Conservation (phyloP, 2,888 invertebrate species). For the Drosophila macrospina region DNA sequence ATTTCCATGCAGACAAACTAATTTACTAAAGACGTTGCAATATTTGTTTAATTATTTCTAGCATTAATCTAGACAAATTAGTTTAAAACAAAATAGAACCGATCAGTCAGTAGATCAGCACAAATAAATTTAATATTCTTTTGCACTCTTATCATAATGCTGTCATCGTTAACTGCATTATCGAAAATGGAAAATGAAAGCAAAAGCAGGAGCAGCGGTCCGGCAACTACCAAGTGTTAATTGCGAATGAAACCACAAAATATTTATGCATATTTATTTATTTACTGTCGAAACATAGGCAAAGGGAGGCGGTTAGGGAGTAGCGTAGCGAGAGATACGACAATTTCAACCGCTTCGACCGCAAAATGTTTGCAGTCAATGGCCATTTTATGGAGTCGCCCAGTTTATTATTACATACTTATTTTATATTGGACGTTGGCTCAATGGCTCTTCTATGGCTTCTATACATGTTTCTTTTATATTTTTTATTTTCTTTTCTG, state of each 20-base stretch:
- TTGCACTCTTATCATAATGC: neutral
- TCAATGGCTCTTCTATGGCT: constrained; percentile 47
- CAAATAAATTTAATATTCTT: neutral
- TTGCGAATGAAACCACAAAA: constrained; percentile 56
- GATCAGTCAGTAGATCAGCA: no score
- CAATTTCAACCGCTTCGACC: constrained; percentile 46
- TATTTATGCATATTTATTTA: constrained; percentile 39
- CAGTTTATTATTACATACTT: constrained; percentile 64
- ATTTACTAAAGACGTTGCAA: no score
- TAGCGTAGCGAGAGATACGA: constrained; percentile 11
- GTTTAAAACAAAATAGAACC: no score
- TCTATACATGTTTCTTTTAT: constrained; percentile 45
- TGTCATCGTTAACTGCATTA: neutral
- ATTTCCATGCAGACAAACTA: no score
- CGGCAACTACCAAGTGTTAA: constrained; percentile 50
- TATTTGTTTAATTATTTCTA: no score
- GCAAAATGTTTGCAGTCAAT: constrained; percentile 76
- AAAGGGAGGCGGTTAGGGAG: neutral
- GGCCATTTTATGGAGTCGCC: constrained; percentile 57
- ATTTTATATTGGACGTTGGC: constrained; percentile 39
- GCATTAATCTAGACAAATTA: no score
- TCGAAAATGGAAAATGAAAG: neutral
- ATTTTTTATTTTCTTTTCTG: constrained; percentile 30
- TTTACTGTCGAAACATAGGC: constrained; percentile 32
- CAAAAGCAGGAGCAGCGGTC: neutral